Evolutionary conservation across 2,888 invertebrate species (phyloP).

Genomic region (Dermolepida albohirtum): DNA sequence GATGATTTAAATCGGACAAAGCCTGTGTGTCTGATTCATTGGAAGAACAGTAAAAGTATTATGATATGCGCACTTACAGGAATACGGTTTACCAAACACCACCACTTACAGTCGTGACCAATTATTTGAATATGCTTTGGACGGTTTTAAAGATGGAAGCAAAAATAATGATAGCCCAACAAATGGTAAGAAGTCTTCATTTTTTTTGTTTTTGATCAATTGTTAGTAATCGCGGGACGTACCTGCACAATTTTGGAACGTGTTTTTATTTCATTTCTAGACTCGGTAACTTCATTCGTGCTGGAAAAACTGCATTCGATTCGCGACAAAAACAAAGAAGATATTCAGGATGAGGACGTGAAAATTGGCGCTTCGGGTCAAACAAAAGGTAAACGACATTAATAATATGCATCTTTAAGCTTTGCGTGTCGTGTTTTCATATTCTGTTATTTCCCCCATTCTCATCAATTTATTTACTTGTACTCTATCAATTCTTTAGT

Average conservation of each 20-base stretch:
- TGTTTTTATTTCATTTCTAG: conserved; percentile 9
- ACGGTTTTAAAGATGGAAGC: conserved; percentile 17
- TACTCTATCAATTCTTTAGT: no score
- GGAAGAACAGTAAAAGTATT: no score
- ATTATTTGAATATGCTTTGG: conserved; percentile 36
- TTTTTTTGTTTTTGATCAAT: no score
- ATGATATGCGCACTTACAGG: conserved; percentile 18
- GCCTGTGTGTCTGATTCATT: no score
- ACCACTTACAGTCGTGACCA: conserved; percentile 11
- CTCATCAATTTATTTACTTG: no score
- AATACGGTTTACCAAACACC: conserved; percentile 32
- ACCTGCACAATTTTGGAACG: no score
- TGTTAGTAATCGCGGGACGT: no score
- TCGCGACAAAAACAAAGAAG: conserved; percentile 28
- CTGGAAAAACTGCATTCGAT: conserved; percentile 33
- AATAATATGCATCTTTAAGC: no score
- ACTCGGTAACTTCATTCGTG: conserved; percentile 10
- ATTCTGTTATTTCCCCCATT: no score
- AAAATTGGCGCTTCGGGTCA: conserved; percentile 30
- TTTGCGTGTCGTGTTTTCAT: no score
- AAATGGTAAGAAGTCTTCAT: no score
- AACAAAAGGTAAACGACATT: conserved; percentile 15
- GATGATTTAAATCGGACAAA: no score
- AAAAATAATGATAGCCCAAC: neutral
- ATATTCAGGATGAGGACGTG: conserved; percentile 20